Evolutionary conservation across 1,140 invertebrate genomes (phyloP).

Genomic region (Eriosoma lanigerum): DNA sequence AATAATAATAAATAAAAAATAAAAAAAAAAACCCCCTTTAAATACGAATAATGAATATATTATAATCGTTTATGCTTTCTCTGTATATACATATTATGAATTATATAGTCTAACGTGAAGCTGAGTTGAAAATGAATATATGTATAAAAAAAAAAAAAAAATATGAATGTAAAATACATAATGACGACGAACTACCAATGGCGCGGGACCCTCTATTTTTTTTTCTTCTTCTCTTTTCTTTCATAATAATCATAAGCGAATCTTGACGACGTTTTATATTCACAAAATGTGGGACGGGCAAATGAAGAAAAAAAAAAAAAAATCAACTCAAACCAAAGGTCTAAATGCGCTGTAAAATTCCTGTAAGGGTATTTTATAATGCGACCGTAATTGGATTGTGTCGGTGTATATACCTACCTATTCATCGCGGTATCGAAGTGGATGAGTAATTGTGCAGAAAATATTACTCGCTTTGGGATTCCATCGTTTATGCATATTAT

Average conservation of each 20-base stretch:
- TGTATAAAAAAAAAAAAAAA: background rate
- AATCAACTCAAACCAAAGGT: slow-evolving; percentile 28
- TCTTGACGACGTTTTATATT: slow-evolving; percentile 45
- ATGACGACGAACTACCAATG: slow-evolving; percentile 39
- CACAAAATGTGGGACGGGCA: slow-evolving; percentile 24
- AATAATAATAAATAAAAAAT: background rate
- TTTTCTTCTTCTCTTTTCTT: no score
- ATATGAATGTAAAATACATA: slow-evolving; percentile 36
- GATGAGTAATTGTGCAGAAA: slow-evolving; percentile 42
- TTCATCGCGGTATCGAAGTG: background rate
- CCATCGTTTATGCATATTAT: slow-evolving; percentile 3
- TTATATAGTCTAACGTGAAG: slow-evolving; percentile 12
- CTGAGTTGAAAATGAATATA: slow-evolving; percentile 5
- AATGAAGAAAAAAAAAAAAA: no score
- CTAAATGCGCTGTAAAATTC: slow-evolving; percentile 10
- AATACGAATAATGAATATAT: slow-evolving; percentile 45
- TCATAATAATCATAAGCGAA: slow-evolving; percentile 28
- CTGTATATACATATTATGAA: no score
- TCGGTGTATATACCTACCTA: no score
- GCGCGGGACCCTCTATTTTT: slow-evolving; percentile 17
- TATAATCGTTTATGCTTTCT: slow-evolving; percentile 43
- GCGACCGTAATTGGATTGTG: slow-evolving; percentile 33
- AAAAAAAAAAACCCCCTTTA: slow-evolving; percentile 30
- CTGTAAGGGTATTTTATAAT: slow-evolving; percentile 42
- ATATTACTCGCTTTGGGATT: slow-evolving; percentile 11